Evolutionary conservation across 2,797 vertebrate genomes (phyloP).

Genomic region (Acestrorhynchus altus): DNA sequence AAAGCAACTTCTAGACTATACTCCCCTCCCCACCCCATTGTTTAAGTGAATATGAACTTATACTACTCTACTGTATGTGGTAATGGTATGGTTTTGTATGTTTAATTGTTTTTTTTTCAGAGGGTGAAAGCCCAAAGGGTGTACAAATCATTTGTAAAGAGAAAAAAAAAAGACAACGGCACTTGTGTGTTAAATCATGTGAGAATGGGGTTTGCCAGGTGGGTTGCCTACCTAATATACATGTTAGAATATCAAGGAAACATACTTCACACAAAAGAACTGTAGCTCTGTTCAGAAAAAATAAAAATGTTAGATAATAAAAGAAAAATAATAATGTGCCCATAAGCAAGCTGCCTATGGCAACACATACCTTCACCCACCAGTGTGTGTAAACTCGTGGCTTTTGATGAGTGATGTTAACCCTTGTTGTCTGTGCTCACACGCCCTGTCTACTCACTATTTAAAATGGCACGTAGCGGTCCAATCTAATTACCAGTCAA

Average conservation of each 20-base stretch:
- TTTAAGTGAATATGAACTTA: conserved; percentile 75
- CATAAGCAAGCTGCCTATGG: conserved; percentile 65
- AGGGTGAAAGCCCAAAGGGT: conserved; percentile 46
- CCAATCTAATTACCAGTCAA: conserved; percentile 32
- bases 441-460: conserved; percentile 73
- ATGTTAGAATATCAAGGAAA: conserved; percentile 54
- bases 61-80: conserved; percentile 78
- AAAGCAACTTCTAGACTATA: conserved; percentile 72
- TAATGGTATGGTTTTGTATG: conserved; percentile 76
- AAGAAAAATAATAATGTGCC: conserved; percentile 61
- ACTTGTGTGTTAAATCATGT: conserved; percentile 65
- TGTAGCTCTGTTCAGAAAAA: conserved; percentile 51
- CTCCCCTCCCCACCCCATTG: conserved; percentile 53
- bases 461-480: conserved; percentile 71
- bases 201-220: conserved; percentile 49
- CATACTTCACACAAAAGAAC: conserved; percentile 61
- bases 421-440: conserved; percentile 66
- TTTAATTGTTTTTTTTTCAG: conserved; percentile 67
- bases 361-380: conserved; percentile 53
- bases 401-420: conserved; percentile 68
- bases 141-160: conserved; percentile 57
- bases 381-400: conserved; percentile 58
- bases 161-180: conserved; percentile 39
- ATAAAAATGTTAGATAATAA: conserved; percentile 51
- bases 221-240: conserved; percentile 61